Evolutionary conservation across 2,888 invertebrate species (phyloP).

Genomic region (Notocelia uddmanniana): DNA sequence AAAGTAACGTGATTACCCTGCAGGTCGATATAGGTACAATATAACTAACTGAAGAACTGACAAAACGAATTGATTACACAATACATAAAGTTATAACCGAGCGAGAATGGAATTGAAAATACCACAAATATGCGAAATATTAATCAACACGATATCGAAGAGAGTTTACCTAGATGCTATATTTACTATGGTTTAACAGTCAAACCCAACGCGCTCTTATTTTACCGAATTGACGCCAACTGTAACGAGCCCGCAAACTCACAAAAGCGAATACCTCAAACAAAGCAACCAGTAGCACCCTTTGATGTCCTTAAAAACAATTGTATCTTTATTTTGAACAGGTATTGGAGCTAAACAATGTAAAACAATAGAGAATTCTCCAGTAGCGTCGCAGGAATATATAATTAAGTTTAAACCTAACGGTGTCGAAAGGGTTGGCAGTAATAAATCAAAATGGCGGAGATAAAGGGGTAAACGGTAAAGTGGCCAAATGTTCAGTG

Average conservation of each 20-base stretch:
- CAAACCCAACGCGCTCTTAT: conserved; percentile 2
- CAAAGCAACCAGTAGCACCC: conserved; percentile 46
- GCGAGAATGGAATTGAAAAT: neutral
- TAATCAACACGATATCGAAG: no score
- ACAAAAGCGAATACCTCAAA: conserved; percentile 16
- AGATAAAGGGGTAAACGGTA: conserved; percentile 66
- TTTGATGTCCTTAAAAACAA: conserved; percentile 42
- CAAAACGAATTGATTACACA: no score
- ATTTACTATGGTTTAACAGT: neutral
- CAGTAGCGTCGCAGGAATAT: conserved; percentile 60
- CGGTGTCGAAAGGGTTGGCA: conserved; percentile 52
- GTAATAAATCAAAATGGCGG: conserved; percentile 58
- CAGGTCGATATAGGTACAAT: no score
- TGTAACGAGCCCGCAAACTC: conserved; percentile 10
- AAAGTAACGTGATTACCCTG: no score
- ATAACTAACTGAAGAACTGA: no score
- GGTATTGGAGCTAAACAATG: conserved; percentile 47
- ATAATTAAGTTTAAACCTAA: conserved; percentile 62
- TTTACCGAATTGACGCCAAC: conserved; percentile 9
- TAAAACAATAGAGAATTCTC: conserved; percentile 48
- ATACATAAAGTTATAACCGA: no score
- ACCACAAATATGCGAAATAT: no score
- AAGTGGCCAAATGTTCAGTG: conserved; percentile 58
- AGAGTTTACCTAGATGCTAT: neutral
- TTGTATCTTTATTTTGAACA: conserved; percentile 37